These are phyloP conservation scores for Ctenopoma multispine DNA, from an alignment of 2,797 vertebrate genomes.

Conservation along the genomic window DNA sequence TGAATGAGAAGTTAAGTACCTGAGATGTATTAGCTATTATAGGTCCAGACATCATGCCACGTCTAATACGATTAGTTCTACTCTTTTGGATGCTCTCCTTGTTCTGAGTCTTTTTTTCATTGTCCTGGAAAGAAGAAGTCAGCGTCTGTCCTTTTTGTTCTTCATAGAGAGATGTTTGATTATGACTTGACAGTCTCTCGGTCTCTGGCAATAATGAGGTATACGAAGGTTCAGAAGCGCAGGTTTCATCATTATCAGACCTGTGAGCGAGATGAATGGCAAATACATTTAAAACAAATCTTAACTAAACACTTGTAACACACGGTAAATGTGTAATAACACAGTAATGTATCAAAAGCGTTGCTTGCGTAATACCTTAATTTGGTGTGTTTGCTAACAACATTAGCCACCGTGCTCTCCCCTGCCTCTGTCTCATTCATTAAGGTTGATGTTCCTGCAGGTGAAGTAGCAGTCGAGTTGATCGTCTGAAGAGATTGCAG, in stretches of 20 bases:
- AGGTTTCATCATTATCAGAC: constrained; percentile 49
- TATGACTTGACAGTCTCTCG: constrained; percentile 28
- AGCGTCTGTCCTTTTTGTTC: constrained; percentile 33
- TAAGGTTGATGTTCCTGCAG: constrained; percentile 34
- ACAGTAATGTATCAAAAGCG: neutral
- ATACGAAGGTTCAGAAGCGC: constrained; percentile 20
- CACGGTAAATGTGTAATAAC: too few species aligned
- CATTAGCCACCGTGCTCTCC: neutral
- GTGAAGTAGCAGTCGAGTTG: constrained; percentile 37
- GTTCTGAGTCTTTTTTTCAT: constrained; percentile 45
- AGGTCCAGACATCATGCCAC: constrained; percentile 90
- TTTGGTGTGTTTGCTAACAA: constrained; percentile 39
- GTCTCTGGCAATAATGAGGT: constrained; percentile 41
- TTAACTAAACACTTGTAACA: too few species aligned
- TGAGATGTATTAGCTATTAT: constrained; percentile 80
- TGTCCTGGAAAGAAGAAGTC: constrained; percentile 33
- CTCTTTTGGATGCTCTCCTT: constrained; percentile 76
- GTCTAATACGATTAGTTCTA: constrained; percentile 82
- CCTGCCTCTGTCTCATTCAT: constrained; percentile 56
- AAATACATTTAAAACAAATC: neutral
- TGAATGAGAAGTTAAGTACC: constrained; percentile 75
- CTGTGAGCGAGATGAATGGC: constrained; percentile 40
- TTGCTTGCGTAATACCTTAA: constrained; percentile 74
- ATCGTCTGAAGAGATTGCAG: constrained; percentile 23
- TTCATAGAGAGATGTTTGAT: constrained; percentile 31